Evolutionary conservation across 2,888 invertebrate genomes (phyloP).

Genomic region (Drosophila crucigera): DNA sequence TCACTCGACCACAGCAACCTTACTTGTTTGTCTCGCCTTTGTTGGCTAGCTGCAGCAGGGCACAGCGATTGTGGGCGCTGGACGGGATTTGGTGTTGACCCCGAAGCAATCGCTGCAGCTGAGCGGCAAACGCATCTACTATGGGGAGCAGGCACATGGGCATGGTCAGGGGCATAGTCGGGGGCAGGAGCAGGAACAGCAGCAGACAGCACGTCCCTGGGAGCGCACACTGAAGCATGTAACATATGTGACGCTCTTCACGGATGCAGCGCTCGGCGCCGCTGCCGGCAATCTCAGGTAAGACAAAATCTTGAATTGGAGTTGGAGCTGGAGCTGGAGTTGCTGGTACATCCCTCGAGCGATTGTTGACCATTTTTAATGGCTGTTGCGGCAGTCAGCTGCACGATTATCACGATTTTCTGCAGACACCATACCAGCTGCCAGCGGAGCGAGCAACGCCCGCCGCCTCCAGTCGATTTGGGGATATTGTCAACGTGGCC

Average conservation of each 20-base stretch:
- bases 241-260: slow-evolving; percentile 87
- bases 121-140: slow-evolving; percentile 82
- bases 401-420: slow-evolving; percentile 80
- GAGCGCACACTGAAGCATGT: slow-evolving; percentile 90
- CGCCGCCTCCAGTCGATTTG: slow-evolving; percentile 85
- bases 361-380: not conserved
- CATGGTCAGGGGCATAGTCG: not conserved
- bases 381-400: slow-evolving; percentile 55
- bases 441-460: slow-evolving; percentile 26
- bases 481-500: slow-evolving; percentile 89
- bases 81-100: slow-evolving; percentile 84
- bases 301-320: slow-evolving; percentile 29
- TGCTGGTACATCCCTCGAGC: not conserved
- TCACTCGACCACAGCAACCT: too few relatives aligned
- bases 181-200: slow-evolving; percentile 1
- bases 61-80: slow-evolving; percentile 66
- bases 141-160: slow-evolving; percentile 60
- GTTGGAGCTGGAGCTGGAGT: not conserved
- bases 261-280: slow-evolving; percentile 72
- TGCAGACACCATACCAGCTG: slow-evolving; percentile 75
- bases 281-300: slow-evolving; percentile 82
- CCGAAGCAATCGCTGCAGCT: slow-evolving; percentile 80
- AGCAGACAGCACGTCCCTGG: slow-evolving; percentile 86
- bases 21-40: not conserved
- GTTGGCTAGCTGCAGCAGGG: slow-evolving; percentile 42